Conservation (phyloP, 2,888 invertebrate species). For the Luperina testacea region DNA sequence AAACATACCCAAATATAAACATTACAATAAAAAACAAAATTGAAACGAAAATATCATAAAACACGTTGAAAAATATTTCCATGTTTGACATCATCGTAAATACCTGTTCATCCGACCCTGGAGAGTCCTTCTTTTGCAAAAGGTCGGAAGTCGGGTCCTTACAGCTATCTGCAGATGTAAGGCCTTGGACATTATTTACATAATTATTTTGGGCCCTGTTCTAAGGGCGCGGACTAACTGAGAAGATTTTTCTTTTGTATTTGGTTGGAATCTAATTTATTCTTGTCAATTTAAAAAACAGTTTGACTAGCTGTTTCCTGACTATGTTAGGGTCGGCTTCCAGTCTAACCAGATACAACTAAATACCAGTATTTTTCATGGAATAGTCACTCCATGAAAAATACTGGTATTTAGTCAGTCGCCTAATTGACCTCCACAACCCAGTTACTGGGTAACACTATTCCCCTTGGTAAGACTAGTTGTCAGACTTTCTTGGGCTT, state of each 20-base stretch:
- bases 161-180: slow-evolving; percentile 56
- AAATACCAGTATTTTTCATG: too few relatives aligned
- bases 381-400: too few relatives aligned
- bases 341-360: too few relatives aligned
- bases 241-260: not conserved
- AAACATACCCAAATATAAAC: slow-evolving; percentile 17
- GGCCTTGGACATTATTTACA: slow-evolving; percentile 61
- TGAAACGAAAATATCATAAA: slow-evolving; percentile 37
- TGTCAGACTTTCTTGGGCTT: too few relatives aligned
- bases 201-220: slow-evolving; percentile 58
- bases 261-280: not conserved
- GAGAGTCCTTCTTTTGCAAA: slow-evolving; percentile 53
- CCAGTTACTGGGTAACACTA: too few relatives aligned
- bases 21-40: slow-evolving; percentile 20
- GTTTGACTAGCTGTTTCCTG: too few relatives aligned
- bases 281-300: not conserved
- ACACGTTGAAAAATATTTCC: slow-evolving; percentile 46
- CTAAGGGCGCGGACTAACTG: slow-evolving; percentile 8
- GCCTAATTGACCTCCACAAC: too few relatives aligned
- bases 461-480: too few relatives aligned
- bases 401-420: too few relatives aligned
- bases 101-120: slow-evolving; percentile 49
- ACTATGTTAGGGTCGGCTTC: too few relatives aligned
- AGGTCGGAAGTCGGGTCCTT: slow-evolving; percentile 59
- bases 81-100: slow-evolving; percentile 52